These are phyloP conservation scores for Bilobella aurantiaca DNA, from an alignment of 1,140 invertebrate species.

Conservation along the genomic window DNA sequence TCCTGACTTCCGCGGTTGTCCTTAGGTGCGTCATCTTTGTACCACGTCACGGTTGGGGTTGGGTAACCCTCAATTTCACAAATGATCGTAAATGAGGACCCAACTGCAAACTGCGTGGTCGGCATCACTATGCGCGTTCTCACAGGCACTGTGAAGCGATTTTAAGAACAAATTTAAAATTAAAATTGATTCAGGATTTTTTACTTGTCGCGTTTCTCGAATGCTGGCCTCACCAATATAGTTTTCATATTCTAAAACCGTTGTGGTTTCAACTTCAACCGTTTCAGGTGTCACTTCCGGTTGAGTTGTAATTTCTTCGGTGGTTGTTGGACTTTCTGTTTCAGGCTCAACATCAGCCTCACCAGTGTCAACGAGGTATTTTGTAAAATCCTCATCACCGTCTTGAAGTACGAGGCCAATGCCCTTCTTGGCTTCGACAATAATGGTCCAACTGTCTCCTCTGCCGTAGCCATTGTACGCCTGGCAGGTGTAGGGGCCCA, in stretches of 20 bases:
- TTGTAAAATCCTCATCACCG: slow-evolving; percentile 37
- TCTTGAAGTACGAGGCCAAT: slow-evolving; percentile 45
- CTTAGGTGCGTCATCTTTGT: slow-evolving; percentile 52
- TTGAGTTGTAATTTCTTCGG: not conserved
- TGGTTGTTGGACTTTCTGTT: not conserved
- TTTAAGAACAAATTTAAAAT: not conserved
- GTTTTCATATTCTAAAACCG: not conserved
- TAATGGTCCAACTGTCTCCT: slow-evolving; percentile 61
- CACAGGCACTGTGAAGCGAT: slow-evolving; percentile 33
- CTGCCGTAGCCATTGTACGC: slow-evolving; percentile 71
- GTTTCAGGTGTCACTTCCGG: not conserved
- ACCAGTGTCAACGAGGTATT: slow-evolving; percentile 23
- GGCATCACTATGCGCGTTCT: slow-evolving; percentile 33
- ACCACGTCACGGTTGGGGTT: slow-evolving; percentile 61
- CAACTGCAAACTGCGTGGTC: slow-evolving; percentile 45
- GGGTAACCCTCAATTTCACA: slow-evolving; percentile 69
- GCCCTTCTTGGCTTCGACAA: slow-evolving; percentile 53
- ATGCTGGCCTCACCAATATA: not conserved
- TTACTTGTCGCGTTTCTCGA: too few relatives aligned
- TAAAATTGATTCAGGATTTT: too few relatives aligned
- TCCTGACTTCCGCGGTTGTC: not conserved
- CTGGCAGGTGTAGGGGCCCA: slow-evolving; percentile 56
- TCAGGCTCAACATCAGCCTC: not conserved
- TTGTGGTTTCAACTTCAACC: not conserved
- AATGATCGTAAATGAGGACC: slow-evolving; percentile 55